Evolutionary conservation across 2,888 invertebrate genomes (phyloP).

Genomic region (Hofmannophila pseudospretella): DNA sequence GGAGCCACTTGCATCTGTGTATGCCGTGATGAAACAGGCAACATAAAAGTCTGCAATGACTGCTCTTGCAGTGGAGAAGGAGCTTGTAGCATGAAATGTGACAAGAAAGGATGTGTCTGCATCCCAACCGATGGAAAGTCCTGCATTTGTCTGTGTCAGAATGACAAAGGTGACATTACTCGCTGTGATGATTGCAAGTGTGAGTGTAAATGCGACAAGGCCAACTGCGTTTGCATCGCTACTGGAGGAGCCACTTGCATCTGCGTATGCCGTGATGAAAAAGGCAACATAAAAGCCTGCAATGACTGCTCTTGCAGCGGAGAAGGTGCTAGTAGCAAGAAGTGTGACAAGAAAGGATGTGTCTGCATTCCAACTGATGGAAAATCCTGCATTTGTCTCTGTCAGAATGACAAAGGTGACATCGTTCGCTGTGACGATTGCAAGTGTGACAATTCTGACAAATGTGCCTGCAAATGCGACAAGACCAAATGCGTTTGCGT

Average conservation of each 20-base stretch:
- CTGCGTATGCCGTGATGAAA: slow-evolving; percentile 25
- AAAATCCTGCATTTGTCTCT: slow-evolving; percentile 13
- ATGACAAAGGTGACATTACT: slow-evolving; percentile 8
- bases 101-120: slow-evolving; percentile 13
- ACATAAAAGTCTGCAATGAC: slow-evolving; percentile 23
- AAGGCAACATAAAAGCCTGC: slow-evolving; percentile 24
- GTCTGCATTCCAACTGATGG: slow-evolving; percentile 19
- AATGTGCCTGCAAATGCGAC: slow-evolving; percentile 22
- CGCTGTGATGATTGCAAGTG: slow-evolving; percentile 7
- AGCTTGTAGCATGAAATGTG: slow-evolving; percentile 10
- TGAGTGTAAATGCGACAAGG: slow-evolving; percentile 22
- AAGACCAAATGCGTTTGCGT: slow-evolving; percentile 31
- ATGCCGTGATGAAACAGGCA: slow-evolving; percentile 23
- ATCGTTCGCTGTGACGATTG: slow-evolving; percentile 11
- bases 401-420: slow-evolving; percentile 17
- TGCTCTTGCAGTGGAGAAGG: slow-evolving; percentile 12
- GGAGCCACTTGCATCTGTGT: slow-evolving; percentile 27
- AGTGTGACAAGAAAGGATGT: slow-evolving; percentile 7
- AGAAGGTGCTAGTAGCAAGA: slow-evolving; percentile 6
- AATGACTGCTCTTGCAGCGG: slow-evolving; percentile 19
- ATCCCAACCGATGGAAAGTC: slow-evolving; percentile 13
- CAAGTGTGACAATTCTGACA: slow-evolving; percentile 27
- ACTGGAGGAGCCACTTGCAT: slow-evolving; percentile 27
- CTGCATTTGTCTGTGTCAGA: slow-evolving; percentile 17
- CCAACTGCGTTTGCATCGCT: slow-evolving; percentile 34